A percentile compares a stretch with the other conserved stretches of the same genome.
Conservation (phyloP, 2,113 vertebrate species). For the Panthera leo region DNA sequence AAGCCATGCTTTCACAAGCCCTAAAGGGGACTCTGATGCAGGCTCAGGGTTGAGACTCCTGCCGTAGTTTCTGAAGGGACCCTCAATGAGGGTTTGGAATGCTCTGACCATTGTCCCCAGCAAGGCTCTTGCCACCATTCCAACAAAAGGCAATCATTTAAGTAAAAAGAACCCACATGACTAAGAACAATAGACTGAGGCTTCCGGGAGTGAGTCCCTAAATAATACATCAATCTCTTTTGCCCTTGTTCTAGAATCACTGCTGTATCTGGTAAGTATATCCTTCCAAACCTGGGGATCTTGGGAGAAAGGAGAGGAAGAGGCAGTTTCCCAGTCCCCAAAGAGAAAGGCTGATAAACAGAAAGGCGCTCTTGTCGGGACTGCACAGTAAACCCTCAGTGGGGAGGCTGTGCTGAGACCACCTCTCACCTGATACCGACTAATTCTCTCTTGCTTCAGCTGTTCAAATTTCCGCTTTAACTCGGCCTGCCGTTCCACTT, state of each 20-base stretch:
- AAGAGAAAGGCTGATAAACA: not conserved
- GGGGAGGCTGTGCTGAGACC: not conserved
- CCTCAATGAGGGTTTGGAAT: not conserved
- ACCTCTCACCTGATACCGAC: constrained; percentile 94
- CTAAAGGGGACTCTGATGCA: not conserved
- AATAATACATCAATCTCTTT: not conserved
- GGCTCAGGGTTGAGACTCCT: not conserved
- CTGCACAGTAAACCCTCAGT: not conserved
- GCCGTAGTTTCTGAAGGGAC: rapidly evolving
- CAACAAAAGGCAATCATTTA: not conserved
- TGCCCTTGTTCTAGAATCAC: not conserved
- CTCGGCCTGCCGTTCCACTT: constrained; percentile 98
- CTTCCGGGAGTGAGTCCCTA: not conserved
- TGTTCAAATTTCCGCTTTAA: constrained; percentile 97
- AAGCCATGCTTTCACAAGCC: not conserved
- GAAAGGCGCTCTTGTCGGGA: not conserved
- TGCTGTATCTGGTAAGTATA: not conserved
- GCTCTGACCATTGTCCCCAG: no score
- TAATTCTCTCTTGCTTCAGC: constrained; percentile 98
- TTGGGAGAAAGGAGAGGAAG: not conserved
- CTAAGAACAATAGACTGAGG: not conserved
- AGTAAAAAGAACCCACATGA: not conserved
- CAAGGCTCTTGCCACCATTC: not conserved
- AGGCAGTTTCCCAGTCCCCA: not conserved
- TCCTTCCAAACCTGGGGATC: not conserved